These are phyloP conservation scores for Drosophila paramelanica DNA, from an alignment of 2,888 invertebrate species.

Conservation along the genomic window DNA sequence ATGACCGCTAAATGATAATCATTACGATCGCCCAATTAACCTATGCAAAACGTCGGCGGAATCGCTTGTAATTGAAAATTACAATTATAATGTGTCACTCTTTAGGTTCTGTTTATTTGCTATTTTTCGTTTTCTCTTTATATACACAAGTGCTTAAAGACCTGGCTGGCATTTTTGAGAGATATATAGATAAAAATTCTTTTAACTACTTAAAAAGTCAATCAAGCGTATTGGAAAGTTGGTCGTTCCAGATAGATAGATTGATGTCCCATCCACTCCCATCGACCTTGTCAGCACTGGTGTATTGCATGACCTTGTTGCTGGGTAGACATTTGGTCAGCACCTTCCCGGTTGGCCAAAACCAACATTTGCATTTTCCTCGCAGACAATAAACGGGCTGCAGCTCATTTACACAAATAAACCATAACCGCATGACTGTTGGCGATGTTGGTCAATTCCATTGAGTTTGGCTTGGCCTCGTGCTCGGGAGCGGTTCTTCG, in stretches of 20 bases:
- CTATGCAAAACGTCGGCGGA: slow-evolving; percentile 35
- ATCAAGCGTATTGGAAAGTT: neutral
- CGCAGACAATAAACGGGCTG: slow-evolving; percentile 68
- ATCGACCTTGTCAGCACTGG: slow-evolving; percentile 26
- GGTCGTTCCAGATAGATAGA: neutral
- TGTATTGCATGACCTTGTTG: slow-evolving; percentile 55
- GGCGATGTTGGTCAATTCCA: slow-evolving; percentile 54
- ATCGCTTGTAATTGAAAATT: neutral
- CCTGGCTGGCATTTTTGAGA: neutral
- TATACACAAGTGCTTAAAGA: neutral
- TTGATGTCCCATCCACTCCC: neutral
- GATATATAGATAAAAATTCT: neutral
- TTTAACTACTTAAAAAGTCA: neutral
- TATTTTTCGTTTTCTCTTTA: neutral
- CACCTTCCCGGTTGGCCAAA: slow-evolving; percentile 38
- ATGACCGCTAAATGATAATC: slow-evolving; percentile 69
- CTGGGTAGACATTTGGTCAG: slow-evolving; percentile 35
- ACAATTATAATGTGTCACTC: slow-evolving; percentile 4
- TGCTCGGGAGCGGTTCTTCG: slow-evolving; percentile 9
- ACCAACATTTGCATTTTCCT: slow-evolving; percentile 73
- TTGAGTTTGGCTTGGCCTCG: slow-evolving; percentile 21
- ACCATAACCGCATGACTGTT: slow-evolving; percentile 70
- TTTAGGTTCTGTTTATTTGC: neutral
- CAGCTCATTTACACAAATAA: slow-evolving; percentile 80
- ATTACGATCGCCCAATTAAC: slow-evolving; percentile 41